Percentiles rank a stretch among this genome's conserved stretches.
These are phyloP conservation scores for Gobio gobio DNA, from an alignment of 2,113 vertebrate genomes.

Conservation along the genomic window DNA sequence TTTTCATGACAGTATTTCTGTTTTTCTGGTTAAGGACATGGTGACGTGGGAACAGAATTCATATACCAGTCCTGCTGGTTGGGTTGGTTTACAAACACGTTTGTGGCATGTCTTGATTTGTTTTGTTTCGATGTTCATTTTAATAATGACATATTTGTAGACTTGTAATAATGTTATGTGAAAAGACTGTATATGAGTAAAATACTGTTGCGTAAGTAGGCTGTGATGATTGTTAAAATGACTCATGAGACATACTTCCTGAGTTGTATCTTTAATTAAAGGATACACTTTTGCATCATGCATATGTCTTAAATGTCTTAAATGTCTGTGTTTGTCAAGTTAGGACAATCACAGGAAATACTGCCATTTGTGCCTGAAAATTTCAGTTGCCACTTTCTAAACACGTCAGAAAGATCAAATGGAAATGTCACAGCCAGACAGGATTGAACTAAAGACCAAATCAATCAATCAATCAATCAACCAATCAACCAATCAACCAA, in stretches of 20 bases:
- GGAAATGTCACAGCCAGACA: neutral
- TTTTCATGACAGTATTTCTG: neutral
- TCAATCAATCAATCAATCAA: too few relatives aligned
- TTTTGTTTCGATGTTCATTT: neutral
- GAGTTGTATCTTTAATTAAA: too few relatives aligned
- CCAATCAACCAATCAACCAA: too few relatives aligned
- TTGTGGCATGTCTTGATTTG: neutral
- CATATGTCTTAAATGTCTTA: too few relatives aligned
- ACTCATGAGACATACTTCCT: neutral
- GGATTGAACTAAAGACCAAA: too few relatives aligned
- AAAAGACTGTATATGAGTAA: too few relatives aligned
- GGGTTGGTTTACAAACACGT: neutral
- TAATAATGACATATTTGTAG: neutral
- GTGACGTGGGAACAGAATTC: neutral
- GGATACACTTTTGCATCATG: too few relatives aligned
- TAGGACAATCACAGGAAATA: neutral
- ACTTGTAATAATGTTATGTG: neutral
- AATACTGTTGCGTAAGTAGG: neutral
- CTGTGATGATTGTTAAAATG: neutral
- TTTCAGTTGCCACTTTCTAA: neutral
- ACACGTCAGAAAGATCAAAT: neutral
- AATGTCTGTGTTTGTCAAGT: neutral
- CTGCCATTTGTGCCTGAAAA: neutral
- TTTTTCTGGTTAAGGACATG: neutral
- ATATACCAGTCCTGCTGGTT: neutral